A percentile compares a stretch with the other conserved stretches of the same genome.
Conservation (phyloP, 2,888 invertebrate species). For the Erpobdella octoculata region DNA sequence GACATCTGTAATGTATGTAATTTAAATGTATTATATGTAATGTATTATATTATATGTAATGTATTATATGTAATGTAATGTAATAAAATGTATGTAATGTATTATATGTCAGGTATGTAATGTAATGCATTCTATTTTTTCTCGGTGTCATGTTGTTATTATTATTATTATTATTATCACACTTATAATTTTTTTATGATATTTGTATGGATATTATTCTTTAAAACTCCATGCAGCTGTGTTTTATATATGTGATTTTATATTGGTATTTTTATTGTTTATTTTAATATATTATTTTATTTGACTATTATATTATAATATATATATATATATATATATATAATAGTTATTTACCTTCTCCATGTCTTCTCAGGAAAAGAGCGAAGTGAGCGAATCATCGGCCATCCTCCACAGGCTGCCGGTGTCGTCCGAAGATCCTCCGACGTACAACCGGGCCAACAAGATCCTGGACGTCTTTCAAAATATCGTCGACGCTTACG, state of each 20-base stretch:
- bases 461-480: conserved; percentile 93
- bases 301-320: no score
- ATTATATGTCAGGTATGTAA: no score
- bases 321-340: not conserved
- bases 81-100: no score
- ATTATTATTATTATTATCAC: not conserved
- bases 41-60: no score
- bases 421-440: conserved; percentile 58
- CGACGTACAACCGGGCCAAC: conserved; percentile 88
- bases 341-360: not conserved
- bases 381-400: conserved; percentile 15
- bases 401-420: conserved; percentile 11
- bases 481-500: conserved; percentile 86
- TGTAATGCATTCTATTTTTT: not conserved
- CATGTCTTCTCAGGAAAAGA: conserved; percentile 2
- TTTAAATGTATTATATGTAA: no score
- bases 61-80: no score
- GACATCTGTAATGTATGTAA: no score
- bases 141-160: not conserved
- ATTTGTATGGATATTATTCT: not conserved
- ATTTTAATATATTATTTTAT: not conserved
- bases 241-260: not conserved
- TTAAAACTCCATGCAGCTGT: not conserved
- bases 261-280: not conserved
- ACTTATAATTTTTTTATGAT: not conserved